Base-by-base conservation (phyloP, 2,113 vertebrate genomes). In the Panurus biarmicus region DNA sequence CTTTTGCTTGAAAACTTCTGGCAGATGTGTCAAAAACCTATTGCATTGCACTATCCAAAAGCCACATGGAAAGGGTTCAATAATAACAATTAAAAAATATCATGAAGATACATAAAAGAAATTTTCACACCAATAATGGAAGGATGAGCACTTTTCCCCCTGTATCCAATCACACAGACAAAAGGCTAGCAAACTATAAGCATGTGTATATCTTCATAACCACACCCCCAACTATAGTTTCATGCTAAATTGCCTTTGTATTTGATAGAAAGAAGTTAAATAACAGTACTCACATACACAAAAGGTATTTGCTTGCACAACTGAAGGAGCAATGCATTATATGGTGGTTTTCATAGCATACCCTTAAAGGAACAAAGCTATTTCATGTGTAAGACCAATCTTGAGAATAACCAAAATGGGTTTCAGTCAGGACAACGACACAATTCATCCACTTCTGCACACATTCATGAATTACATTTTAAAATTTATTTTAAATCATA, bases 401-500 rank as follows among this genome's bases (percentile, higher is more conserved):
- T 50, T 40, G 47, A 62, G 73, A 90, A 67, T 74, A 93, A 67
- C 36, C 7, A 6, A 75, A 94, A 84, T 29, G 26, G 42, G 20
- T 67, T 93, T 95, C 65, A 85, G 50, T 48, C 62, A 92, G 78
- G 51, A 92, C 85, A 91, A 72, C 61, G 78, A 33, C 56, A 82
- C 50, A 60, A 86, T 35, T 90, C 77, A 87, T 84, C 50, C 42
- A 64, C n/a, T 87, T 82, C 36, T 69, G 50, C 35, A 88, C 36
- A 69, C 74, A 44, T 80, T 91, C 38, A 73, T 48, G 25, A 87
- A 69, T 95, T 91, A 69, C 48, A 71, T 48, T 90, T 94, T 38
- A 35, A 85, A 80, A 90, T 33, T 92, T 19, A 89, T 92, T 95
- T 95, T 67, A 94, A 94, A 91, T 72, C 57, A 79, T 38, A 86